A percentile compares a stretch with the other conserved stretches of the same genome.
These are phyloP conservation scores for Temnothorax rugatulus DNA, from an alignment of 2,888 invertebrate genomes.

Conservation along the genomic window DNA sequence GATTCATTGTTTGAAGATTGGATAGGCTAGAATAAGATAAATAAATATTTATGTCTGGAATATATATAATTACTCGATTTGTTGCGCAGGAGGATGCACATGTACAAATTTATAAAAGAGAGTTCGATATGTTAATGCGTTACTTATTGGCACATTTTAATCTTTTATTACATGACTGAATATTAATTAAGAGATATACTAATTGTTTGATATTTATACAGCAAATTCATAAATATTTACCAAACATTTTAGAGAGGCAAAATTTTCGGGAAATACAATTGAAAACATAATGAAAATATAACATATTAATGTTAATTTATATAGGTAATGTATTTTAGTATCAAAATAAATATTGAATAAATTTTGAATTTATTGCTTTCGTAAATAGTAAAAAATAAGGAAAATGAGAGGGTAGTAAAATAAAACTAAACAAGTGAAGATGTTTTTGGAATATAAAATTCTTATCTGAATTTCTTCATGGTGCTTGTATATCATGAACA, in stretches of 20 bases:
- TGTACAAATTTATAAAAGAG: neutral
- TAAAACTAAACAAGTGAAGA: neutral
- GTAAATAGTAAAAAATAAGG: neutral
- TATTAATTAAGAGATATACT: neutral
- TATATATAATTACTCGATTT: neutral
- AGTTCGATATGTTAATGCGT: neutral
- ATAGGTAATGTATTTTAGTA: neutral
- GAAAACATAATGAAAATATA: neutral
- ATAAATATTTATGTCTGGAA: neutral
- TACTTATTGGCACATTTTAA: neutral
- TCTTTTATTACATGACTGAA: neutral
- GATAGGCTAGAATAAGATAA: neutral
- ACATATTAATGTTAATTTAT: neutral
- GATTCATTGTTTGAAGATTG: neutral
- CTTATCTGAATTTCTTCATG: neutral
- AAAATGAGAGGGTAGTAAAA: neutral
- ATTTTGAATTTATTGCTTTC: neutral
- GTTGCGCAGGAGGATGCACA: neutral
- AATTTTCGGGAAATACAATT: neutral
- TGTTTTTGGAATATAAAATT: no score
- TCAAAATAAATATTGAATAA: neutral
- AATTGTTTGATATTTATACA: constrained; percentile 14
- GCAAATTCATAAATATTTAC: constrained; percentile 5
- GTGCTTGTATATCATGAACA: neutral
- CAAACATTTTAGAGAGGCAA: neutral